phyloP scores from a whole-genome alignment of 2,888 invertebrate species.

The Ichneumoninae sp. region DNA sequence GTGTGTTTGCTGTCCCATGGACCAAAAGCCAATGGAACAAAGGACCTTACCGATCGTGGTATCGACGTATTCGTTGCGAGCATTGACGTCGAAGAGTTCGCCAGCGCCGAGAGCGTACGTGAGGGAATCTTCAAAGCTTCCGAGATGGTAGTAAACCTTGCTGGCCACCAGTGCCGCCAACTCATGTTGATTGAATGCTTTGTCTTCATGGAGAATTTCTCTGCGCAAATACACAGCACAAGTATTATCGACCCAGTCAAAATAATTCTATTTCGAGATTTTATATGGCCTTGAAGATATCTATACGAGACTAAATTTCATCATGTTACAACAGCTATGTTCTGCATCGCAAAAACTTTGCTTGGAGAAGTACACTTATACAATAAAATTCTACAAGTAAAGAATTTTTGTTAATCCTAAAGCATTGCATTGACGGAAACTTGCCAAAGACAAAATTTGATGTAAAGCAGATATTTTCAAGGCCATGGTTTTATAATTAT shows the following conservation, averaged over 20 bases:
- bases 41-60: slow-evolving; percentile 91
- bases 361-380: no score
- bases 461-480: no score
- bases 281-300: no score
- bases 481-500: background rate
- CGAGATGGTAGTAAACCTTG: slow-evolving; percentile 99
- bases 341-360: no score
- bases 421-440: background rate
- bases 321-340: no score
- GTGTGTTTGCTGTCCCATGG: background rate
- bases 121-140: slow-evolving; percentile 98
- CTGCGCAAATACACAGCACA: slow-evolving; percentile 81
- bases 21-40: background rate
- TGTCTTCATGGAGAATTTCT: slow-evolving; percentile 98
- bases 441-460: background rate
- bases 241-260: slow-evolving; percentile 12
- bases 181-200: slow-evolving; percentile 94
- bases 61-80: slow-evolving; percentile 97
- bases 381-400: no score
- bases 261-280: slow-evolving; percentile 5
- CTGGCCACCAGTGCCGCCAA: slow-evolving; percentile 98
- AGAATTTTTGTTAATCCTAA: background rate
- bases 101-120: slow-evolving; percentile 99
- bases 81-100: slow-evolving; percentile 97
- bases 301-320: no score